phyloP scores from a whole-genome alignment of 2,888 invertebrate genomes.

The Slavum lentiscoides region DNA sequence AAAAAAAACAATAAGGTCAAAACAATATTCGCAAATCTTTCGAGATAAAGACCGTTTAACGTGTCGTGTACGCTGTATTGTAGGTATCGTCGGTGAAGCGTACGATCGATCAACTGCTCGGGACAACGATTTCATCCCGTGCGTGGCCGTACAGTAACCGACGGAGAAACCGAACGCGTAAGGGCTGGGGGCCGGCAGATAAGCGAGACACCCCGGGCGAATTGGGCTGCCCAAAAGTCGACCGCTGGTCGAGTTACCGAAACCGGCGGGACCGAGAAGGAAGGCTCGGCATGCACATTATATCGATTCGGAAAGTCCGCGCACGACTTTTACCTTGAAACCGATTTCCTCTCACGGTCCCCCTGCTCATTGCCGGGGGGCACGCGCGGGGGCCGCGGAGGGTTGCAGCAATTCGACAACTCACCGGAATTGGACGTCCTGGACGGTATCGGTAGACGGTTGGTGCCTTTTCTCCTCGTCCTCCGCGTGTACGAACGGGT shows the following conservation, averaged over 20 bases:
- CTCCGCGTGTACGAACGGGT: conserved; percentile 89
- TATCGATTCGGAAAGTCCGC: conserved; percentile 36
- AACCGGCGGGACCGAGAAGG: background rate
- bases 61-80: background rate
- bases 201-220: no score
- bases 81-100: background rate
- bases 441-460: conserved; percentile 80
- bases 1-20: background rate
- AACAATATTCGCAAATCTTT: background rate
- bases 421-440: conserved; percentile 75
- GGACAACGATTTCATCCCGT: no score
- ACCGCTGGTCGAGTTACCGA: background rate
- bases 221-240: background rate
- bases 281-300: background rate
- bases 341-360: background rate
- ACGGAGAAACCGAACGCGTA: no score
- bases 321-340: conserved; percentile 34
- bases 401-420: conserved; percentile 11
- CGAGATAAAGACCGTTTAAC: background rate
- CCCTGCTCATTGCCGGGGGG: background rate
- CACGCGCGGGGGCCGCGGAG: no score
- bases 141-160: no score
- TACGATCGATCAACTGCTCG: background rate
- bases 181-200: no score
- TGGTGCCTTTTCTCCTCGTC: conserved; percentile 88